phyloP scores from a whole-genome alignment of 2,888 invertebrate genomes.

The Tipula lateralis region DNA sequence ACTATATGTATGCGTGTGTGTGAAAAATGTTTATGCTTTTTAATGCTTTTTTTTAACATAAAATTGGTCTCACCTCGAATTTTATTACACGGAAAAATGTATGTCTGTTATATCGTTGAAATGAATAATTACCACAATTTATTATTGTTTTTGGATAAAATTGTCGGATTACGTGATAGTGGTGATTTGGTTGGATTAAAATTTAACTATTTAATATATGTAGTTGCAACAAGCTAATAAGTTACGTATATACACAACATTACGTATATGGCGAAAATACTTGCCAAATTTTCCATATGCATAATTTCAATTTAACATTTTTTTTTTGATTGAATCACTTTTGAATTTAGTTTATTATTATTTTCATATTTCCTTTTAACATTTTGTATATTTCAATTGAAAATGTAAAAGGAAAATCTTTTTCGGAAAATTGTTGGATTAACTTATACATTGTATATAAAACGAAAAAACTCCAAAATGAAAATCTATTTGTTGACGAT shows the following conservation, averaged over 20 bases:
- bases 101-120: background rate
- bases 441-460: background rate
- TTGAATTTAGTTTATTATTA: background rate
- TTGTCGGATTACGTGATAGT: slow-evolving; percentile 11
- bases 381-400: background rate
- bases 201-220: background rate
- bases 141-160: background rate
- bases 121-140: slow-evolving; percentile 8
- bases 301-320: background rate
- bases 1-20: background rate
- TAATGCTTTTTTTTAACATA: background rate
- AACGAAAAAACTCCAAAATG: background rate
- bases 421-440: background rate
- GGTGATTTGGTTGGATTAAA: background rate
- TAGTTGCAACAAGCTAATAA: background rate
- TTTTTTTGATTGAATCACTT: background rate
- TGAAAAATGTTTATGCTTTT: background rate
- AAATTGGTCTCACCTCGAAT: background rate
- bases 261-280: background rate
- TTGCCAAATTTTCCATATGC: background rate
- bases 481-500: background rate
- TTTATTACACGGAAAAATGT: background rate
- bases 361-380: background rate
- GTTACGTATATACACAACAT: background rate
- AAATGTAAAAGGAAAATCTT: background rate